Conservation (phyloP, 2,113 vertebrate species). For the Pogona vitticeps region DNA sequence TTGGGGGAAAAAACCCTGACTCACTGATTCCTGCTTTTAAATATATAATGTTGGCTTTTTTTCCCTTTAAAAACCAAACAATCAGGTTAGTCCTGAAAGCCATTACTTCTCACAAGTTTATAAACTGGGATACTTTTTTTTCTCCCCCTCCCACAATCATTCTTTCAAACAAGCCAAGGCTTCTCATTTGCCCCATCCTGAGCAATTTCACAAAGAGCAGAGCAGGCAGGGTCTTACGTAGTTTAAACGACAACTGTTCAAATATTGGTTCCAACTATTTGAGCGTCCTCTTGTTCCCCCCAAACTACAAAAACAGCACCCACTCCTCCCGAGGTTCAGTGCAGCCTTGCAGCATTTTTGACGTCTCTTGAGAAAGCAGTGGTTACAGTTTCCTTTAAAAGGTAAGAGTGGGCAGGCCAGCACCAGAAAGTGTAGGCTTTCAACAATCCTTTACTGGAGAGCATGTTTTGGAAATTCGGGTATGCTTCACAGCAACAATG, state of each 20-base stretch:
- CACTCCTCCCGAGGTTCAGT: neutral
- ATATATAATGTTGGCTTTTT: neutral
- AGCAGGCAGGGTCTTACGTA: neutral
- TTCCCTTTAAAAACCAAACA: conserved; percentile 17
- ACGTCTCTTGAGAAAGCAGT: accelerated
- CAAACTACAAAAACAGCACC: neutral
- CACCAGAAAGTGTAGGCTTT: accelerated
- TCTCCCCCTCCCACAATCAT: neutral
- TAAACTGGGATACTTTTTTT: conserved; percentile 31
- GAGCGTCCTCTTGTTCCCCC: neutral
- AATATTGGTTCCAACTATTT: neutral
- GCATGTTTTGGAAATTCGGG: accelerated
- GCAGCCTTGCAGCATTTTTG: accelerated
- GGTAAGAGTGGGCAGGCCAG: neutral
- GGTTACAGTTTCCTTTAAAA: accelerated
- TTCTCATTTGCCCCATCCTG: neutral
- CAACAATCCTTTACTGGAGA: accelerated
- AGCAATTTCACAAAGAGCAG: accelerated
- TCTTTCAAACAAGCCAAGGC: conserved; percentile 6
- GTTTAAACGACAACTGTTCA: neutral
- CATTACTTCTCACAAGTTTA: conserved; percentile 12
- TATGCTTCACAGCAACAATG: neutral
- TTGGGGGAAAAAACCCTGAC: conserved; percentile 44
- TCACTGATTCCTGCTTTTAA: conserved; percentile 39
- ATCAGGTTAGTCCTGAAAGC: conserved; percentile 48